Conservation (phyloP, 2,113 vertebrate species). For the Ancistrus triradiatus region DNA sequence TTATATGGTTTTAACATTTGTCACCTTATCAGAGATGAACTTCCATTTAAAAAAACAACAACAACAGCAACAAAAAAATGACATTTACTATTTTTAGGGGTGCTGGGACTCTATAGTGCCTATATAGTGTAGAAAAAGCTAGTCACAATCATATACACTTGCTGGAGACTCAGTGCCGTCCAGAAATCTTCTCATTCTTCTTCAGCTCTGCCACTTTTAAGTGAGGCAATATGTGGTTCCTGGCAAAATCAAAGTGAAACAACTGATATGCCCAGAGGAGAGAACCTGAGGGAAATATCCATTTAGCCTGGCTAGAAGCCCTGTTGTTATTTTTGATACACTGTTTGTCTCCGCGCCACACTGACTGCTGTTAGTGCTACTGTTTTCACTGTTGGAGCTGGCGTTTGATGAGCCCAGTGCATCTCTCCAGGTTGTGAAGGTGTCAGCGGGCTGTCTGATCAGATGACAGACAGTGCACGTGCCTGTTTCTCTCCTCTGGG, state of each 20-base stretch:
- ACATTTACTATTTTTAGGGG: too few relatives aligned
- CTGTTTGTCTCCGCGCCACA: constrained; percentile 15
- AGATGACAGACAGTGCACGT: constrained; percentile 3
- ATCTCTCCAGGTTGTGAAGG: constrained; percentile 19
- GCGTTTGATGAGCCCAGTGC: constrained; percentile 20
- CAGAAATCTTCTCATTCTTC: background rate
- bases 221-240: constrained; percentile 15
- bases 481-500: constrained; percentile 7
- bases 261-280: constrained; percentile 21
- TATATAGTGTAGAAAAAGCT: too few relatives aligned
- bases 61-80: too few relatives aligned
- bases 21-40: too few relatives aligned
- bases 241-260: constrained; percentile 16
- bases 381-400: background rate
- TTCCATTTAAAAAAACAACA: too few relatives aligned
- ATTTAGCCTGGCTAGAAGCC: constrained; percentile 19
- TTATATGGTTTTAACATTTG: too few relatives aligned
- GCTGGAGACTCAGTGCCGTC: too few relatives aligned
- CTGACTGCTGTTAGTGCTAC: constrained; percentile 25
- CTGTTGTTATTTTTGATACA: constrained; percentile 16
- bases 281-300: constrained; percentile 30
- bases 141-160: too few relatives aligned
- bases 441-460: constrained; percentile 21
- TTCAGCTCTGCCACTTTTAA: too few relatives aligned
- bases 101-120: too few relatives aligned